These are phyloP conservation scores for Apteryx owenii DNA, from an alignment of 2,113 vertebrate species.

Conservation along the genomic window DNA sequence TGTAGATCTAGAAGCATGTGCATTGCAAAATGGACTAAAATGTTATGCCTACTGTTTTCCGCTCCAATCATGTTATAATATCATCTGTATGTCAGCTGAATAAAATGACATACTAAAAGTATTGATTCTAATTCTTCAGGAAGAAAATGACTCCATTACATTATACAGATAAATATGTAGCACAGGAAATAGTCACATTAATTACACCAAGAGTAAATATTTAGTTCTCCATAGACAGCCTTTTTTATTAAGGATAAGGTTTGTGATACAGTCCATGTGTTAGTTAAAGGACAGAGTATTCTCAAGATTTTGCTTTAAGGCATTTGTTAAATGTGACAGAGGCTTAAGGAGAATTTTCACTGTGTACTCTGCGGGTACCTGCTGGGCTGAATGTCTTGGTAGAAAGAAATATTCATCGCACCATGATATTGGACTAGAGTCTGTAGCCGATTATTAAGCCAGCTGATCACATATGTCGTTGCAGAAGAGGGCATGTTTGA, in stretches of 20 bases:
- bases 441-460: neutral
- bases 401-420: neutral
- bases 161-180: neutral
- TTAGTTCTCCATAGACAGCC: neutral
- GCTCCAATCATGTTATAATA: neutral
- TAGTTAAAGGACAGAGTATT: neutral
- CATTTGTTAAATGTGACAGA: neutral
- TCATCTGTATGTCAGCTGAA: neutral
- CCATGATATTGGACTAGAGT: neutral
- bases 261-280: neutral
- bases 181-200: neutral
- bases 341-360: neutral
- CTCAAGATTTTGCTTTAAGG: neutral
- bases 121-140: neutral
- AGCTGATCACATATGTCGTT: neutral
- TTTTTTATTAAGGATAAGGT: neutral
- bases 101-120: neutral
- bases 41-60: neutral
- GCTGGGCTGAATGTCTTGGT: neutral
- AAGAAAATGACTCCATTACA: neutral
- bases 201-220: neutral
- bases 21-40: neutral
- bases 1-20: rapidly evolving
- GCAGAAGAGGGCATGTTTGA: neutral
- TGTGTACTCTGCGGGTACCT: neutral